phyloP scores from a whole-genome alignment of 2,797 vertebrate genomes.

The Lepidocolaptes lacrymiger region DNA sequence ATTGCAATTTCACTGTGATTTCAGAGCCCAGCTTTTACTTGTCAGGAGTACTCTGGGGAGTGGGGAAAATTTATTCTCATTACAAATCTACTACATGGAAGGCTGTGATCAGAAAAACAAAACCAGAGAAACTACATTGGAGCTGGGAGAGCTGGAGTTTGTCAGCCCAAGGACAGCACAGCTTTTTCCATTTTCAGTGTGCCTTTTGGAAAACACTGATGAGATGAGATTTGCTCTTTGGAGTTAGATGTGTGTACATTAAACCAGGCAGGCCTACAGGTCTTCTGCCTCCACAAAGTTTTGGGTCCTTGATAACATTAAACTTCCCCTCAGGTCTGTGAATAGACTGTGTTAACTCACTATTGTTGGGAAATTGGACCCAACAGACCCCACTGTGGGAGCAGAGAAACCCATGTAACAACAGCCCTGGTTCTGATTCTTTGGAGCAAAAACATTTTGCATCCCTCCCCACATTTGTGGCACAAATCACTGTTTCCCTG shows the following conservation, averaged over 20 bases:
- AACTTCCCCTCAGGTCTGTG: background rate
- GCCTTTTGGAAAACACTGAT: background rate
- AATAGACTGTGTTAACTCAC: background rate
- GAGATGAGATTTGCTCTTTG: background rate
- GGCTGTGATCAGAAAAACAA: background rate
- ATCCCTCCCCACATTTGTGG: background rate
- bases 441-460: background rate
- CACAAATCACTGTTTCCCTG: background rate
- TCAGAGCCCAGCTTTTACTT: background rate
- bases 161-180: background rate
- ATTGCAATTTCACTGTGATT: background rate
- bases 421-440: background rate
- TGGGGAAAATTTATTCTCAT: background rate
- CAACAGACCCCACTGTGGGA: background rate
- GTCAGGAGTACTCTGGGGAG: background rate
- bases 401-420: background rate
- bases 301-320: background rate
- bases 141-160: background rate
- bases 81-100: background rate
- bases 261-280: background rate
- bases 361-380: background rate
- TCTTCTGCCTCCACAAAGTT: background rate
- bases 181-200: background rate
- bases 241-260: background rate
- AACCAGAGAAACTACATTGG: background rate